Evolutionary conservation across 2,888 invertebrate species (phyloP), one percentile per base, ranked within the genome.

Genomic region (Teinopalpus imperialis): DNA sequence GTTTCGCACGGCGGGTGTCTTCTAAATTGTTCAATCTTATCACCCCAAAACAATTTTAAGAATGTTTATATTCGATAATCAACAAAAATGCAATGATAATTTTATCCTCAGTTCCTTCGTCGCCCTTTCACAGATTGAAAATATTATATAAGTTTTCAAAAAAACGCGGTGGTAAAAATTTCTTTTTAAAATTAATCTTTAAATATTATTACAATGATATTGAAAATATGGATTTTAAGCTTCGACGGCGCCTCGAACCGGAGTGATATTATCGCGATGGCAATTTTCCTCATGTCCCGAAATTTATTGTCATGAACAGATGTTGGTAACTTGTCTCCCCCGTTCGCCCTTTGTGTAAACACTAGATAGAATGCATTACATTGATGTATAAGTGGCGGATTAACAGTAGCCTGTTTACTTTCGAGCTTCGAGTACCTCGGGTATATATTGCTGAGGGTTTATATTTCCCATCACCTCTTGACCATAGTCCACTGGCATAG

Each of bases 281-380:
- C 42, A 53, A 45, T 55, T 56, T 58, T 51, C 56, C 56, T 51
- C 48, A 44, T 49, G 48, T 43, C 45, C 49, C 44, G 27, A 52
- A 58, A 60, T 58, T 61, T 62, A 62, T 58, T 50, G 53, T 51
- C 36, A 18, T 43, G 32, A 56, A 55, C 64, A 62, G 59, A 60
- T 60, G 60, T 55, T 56, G 42, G 49, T 53, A 52, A 51, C 52
- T 52, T 49, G 54, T 53, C 54, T 53, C 54, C 49, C 53, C 41
- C 43, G 31, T 42, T 40, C 26, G 40, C 24, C 40, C 5, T 32
- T 39, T 20, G 10, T 20, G 34, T 37, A 45, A 43, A 35, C 43
- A 43, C 30, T 32, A 37, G 31, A 18, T 18, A 24, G 1, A 31
- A 30, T 12, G 7, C 37, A 8, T n/a, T n/a, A n/a, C n/a, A n/a